phyloP scores from a whole-genome alignment of 2,113 vertebrate genomes.

The Petrocephalus zakoni region DNA sequence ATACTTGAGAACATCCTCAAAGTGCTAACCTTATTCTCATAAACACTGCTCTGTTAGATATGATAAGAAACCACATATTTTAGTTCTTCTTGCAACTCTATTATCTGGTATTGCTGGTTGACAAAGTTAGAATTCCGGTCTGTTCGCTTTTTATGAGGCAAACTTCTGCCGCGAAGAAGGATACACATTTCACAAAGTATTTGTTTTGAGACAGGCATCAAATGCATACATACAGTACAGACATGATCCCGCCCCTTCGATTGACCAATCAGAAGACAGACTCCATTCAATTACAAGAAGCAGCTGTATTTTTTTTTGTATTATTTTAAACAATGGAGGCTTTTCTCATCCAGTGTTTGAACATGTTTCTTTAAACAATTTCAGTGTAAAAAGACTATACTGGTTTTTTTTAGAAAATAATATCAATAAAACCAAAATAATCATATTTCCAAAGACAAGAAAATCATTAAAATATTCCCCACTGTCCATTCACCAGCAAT shows the following conservation, averaged over 20 bases:
- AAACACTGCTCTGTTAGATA: neutral
- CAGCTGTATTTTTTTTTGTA: conserved; percentile 7
- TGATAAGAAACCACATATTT: neutral
- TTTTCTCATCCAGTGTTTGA: conserved; percentile 10
- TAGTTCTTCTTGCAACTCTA: neutral
- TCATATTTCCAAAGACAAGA: conserved; percentile 21
- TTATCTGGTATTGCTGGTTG: neutral
- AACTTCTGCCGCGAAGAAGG: neutral
- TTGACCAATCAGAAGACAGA: neutral
- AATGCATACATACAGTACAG: neutral
- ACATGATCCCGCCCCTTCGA: neutral
- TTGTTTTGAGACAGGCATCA: neutral
- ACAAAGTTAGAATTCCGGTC: neutral
- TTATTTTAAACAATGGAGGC: conserved; percentile 12
- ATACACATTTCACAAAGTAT: neutral
- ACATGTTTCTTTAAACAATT: conserved; percentile 23
- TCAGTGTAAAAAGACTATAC: conserved; percentile 15
- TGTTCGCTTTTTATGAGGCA: neutral
- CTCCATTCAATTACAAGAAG: neutral
- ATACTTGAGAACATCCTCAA: neutral
- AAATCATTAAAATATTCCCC: conserved; percentile 22
- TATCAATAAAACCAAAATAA: conserved; percentile 30
- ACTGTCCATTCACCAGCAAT: conserved; percentile 15
- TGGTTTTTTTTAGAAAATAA: conserved; percentile 10
- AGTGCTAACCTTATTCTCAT: neutral